These are phyloP conservation scores for Calameuta filiformis DNA, from an alignment of 2,888 invertebrate species.

Conservation along the genomic window DNA sequence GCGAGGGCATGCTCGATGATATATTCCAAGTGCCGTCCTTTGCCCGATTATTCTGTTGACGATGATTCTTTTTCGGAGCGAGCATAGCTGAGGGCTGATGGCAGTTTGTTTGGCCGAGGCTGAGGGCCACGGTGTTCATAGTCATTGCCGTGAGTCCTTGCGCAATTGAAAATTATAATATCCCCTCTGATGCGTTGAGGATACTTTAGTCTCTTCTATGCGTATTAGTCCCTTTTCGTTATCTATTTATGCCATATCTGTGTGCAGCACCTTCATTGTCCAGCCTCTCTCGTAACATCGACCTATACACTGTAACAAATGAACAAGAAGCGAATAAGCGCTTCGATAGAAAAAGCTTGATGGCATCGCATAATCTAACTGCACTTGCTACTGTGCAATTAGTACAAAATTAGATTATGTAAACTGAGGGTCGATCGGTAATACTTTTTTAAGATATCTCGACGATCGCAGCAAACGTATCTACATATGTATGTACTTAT, in stretches of 20 bases:
- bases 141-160: conserved; percentile 54
- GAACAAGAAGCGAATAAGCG: background rate
- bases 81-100: conserved; percentile 53
- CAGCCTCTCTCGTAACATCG: background rate
- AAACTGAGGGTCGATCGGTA: background rate
- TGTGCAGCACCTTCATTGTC: background rate
- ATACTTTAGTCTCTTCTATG: background rate
- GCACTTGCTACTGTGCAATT: conserved; percentile 13
- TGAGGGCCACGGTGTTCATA: conserved; percentile 64
- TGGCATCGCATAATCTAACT: conserved; percentile 13
- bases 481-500: no score
- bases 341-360: background rate
- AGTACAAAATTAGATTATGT: background rate
- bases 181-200: background rate
- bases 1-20: conserved; percentile 36
- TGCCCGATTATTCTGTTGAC: conserved; percentile 46
- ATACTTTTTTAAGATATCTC: background rate
- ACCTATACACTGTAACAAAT: background rate
- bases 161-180: background rate
- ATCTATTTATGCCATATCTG: background rate
- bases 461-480: background rate
- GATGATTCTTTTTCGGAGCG: conserved; percentile 58
- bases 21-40: conserved; percentile 17
- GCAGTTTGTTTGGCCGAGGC: conserved; percentile 63
- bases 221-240: background rate